phyloP scores from a whole-genome alignment of 2,113 vertebrate genomes.

The Notarius lentiginosus region DNA sequence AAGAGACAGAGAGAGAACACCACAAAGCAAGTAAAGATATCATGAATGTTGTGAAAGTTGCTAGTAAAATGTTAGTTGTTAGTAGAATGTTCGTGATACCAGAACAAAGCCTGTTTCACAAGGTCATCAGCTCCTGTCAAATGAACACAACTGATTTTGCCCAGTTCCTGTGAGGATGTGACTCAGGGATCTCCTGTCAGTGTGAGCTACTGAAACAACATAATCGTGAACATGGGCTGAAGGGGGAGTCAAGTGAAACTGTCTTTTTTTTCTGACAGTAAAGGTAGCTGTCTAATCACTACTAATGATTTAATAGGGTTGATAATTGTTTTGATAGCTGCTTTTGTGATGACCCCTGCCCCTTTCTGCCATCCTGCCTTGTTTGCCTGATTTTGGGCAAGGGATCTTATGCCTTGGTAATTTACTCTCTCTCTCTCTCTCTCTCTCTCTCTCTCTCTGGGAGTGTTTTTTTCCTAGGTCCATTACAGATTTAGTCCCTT shows the following conservation, averaged over 20 bases:
- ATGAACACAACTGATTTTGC: conserved; percentile 62
- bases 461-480: no score
- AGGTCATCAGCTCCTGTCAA: conserved; percentile 61
- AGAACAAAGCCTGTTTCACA: conserved; percentile 41
- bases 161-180: conserved; percentile 75
- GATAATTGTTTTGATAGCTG: not conserved
- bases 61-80: not conserved
- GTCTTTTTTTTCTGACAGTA: conserved; percentile 48
- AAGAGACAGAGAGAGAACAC: not conserved
- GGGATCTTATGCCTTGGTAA: no score
- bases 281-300: conserved; percentile 35
- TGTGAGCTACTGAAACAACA: conserved; percentile 61
- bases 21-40: not conserved
- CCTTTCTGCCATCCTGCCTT: no score
- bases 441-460: no score
- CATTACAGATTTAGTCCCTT: no score
- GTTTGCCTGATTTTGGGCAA: no score
- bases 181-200: conserved; percentile 63
- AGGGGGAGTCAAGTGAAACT: conserved; percentile 50
- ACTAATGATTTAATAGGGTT: conserved; percentile 23
- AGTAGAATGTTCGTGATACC: not conserved
- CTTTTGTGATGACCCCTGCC: not conserved
- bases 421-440: no score
- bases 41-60: no score
- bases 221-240: conserved; percentile 59